phyloP scores from a whole-genome alignment of 2,888 invertebrate species.

The Abrostola triplasia region DNA sequence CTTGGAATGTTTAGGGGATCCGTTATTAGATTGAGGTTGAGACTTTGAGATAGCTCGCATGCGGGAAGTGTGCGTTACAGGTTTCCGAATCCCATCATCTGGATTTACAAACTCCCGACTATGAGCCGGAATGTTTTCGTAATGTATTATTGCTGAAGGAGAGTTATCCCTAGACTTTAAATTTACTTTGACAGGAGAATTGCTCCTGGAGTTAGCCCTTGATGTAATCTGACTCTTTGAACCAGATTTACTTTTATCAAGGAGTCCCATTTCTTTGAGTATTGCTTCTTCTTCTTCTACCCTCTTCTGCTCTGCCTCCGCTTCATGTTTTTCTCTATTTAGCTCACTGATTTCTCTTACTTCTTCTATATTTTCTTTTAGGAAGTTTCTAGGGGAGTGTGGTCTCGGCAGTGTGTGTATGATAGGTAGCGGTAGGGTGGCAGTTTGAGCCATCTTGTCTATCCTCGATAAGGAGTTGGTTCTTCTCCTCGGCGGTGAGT shows the following conservation, averaged over 20 bases:
- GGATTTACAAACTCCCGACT: constrained; percentile 71
- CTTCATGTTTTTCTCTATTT: constrained; percentile 84
- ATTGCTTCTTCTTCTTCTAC: constrained; percentile 83
- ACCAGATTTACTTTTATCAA: constrained; percentile 71
- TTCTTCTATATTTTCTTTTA: constrained; percentile 85
- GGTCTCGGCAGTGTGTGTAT: constrained; percentile 69
- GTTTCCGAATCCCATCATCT: constrained; percentile 69
- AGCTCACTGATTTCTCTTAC: constrained; percentile 83
- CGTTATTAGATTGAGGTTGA: constrained; percentile 82
- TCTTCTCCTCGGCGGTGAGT: constrained; percentile 80
- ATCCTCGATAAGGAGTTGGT: constrained; percentile 79
- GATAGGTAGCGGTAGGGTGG: constrained; percentile 71
- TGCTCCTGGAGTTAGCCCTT: constrained; percentile 75
- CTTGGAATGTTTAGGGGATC: constrained; percentile 84
- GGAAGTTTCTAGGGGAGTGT: constrained; percentile 82
- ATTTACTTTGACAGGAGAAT: constrained; percentile 78
- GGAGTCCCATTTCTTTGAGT: constrained; percentile 82
- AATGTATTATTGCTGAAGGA: constrained; percentile 76
- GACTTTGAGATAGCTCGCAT: constrained; percentile 77
- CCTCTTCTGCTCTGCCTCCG: constrained; percentile 79
- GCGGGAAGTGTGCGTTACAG: constrained; percentile 77
- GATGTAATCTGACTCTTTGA: constrained; percentile 53
- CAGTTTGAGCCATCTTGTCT: constrained; percentile 82
- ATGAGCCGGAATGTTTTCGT: constrained; percentile 67
- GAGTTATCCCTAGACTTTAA: constrained; percentile 83